These are phyloP conservation scores for Notamacropus eugenii DNA, from an alignment of 2,797 vertebrate genomes.

Conservation along the genomic window DNA sequence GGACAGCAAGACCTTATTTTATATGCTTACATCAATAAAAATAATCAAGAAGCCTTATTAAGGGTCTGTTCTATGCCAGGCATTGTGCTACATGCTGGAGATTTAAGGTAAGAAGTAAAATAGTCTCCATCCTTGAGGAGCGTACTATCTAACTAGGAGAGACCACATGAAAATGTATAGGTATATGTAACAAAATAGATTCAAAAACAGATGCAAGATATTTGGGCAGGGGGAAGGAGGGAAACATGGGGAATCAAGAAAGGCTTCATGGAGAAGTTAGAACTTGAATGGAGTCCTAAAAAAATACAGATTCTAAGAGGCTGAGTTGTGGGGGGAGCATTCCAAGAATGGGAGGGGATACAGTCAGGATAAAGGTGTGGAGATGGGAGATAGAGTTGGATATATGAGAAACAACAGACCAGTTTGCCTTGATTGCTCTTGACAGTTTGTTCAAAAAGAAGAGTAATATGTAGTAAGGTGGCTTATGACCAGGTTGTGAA, in stretches of 20 bases:
- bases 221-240: background rate
- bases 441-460: background rate
- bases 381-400: background rate
- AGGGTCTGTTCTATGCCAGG: background rate
- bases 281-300: background rate
- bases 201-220: background rate
- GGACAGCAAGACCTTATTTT: background rate
- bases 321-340: background rate
- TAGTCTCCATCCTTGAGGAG: background rate
- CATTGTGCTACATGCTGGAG: background rate
- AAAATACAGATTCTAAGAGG: background rate
- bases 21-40: background rate
- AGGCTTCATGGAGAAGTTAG: background rate
- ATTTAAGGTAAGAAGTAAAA: background rate
- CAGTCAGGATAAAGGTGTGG: background rate
- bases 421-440: background rate
- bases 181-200: background rate
- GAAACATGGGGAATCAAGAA: background rate
- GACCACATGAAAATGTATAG: background rate
- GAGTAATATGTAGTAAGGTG: background rate
- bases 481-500: background rate
- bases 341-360: background rate
- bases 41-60: background rate
- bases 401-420: background rate
- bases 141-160: background rate